Conservation (phyloP, 2,113 vertebrate species). For the Siphamia tubifer region DNA sequence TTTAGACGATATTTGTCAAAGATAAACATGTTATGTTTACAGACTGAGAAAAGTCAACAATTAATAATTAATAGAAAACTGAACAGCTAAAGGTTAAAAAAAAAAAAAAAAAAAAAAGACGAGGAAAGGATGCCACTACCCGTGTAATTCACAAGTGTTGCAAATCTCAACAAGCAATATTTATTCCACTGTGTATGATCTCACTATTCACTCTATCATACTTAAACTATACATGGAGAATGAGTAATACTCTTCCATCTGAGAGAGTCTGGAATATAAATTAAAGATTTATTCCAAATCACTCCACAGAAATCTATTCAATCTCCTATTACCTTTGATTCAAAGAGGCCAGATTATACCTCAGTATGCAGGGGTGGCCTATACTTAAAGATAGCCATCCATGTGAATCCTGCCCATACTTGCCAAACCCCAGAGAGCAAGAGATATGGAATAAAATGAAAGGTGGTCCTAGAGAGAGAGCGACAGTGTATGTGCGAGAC, state of each 20-base stretch:
- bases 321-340: slow-evolving; percentile 45
- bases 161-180: background rate
- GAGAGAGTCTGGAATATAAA: slow-evolving; percentile 52
- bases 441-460: slow-evolving; percentile 20
- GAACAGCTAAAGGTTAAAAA: too few relatives aligned
- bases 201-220: background rate
- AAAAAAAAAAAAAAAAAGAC: background rate
- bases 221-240: slow-evolving; percentile 4
- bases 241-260: slow-evolving; percentile 20
- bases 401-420: slow-evolving; percentile 31
- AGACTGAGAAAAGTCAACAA: too few relatives aligned
- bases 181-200: background rate
- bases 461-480: background rate
- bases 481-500: background rate
- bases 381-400: slow-evolving; percentile 51
- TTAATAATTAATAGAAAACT: too few relatives aligned
- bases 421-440: slow-evolving; percentile 37
- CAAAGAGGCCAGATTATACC: slow-evolving; percentile 46
- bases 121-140: background rate
- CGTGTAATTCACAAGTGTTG: background rate
- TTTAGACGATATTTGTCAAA: too few relatives aligned
- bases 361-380: slow-evolving; percentile 34
- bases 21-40: too few relatives aligned
- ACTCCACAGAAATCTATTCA: slow-evolving; percentile 50
- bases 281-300: slow-evolving; percentile 55